Evolutionary conservation across 53 echinoderm and acorn worm genomes (phyloP).

Genomic region (Antedon mediterranea): DNA sequence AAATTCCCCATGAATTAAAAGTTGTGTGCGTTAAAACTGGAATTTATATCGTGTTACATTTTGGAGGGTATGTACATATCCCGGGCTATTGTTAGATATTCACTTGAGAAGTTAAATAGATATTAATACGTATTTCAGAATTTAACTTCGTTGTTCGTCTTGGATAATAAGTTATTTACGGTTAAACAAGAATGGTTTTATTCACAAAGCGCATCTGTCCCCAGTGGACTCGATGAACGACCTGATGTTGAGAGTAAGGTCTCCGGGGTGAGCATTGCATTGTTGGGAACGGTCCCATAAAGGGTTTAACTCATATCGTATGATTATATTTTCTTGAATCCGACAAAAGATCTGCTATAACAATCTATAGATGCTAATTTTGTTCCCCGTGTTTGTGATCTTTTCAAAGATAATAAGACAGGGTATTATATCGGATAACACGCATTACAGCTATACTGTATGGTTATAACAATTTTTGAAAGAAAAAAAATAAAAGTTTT

Average conservation of each 20-base stretch:
- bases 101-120: neutral
- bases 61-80: neutral
- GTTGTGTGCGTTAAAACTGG: neutral
- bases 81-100: neutral
- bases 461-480: too few species aligned
- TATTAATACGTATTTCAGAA: neutral
- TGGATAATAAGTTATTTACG: neutral
- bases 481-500: too few species aligned
- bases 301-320: neutral
- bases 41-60: neutral
- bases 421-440: neutral
- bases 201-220: neutral
- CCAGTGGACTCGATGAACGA: neutral
- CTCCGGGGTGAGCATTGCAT: neutral
- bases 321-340: neutral
- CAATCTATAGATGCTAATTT: neutral
- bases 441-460: too few species aligned
- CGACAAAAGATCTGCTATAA: neutral
- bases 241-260: neutral
- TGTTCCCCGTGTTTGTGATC: neutral
- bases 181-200: neutral
- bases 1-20: neutral
- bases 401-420: neutral
- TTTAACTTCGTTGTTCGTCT: neutral
- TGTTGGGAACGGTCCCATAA: neutral